Percentiles rank a stretch among this genome's conserved stretches.
Conservation (phyloP, 2,797 vertebrate species). For the Gymnopithys bicolor region DNA sequence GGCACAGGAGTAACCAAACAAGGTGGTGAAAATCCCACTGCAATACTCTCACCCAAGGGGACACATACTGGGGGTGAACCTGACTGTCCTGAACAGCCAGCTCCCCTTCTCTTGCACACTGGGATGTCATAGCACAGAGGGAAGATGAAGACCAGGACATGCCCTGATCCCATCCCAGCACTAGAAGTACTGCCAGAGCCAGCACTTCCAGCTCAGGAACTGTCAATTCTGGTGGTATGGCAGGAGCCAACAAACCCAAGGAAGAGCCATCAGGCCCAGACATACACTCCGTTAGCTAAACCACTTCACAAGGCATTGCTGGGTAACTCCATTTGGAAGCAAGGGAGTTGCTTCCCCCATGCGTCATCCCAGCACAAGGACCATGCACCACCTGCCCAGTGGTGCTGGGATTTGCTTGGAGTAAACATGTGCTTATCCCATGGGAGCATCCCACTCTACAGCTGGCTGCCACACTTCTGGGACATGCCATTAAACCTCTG, state of each 20-base stretch:
- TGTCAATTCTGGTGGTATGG: neutral
- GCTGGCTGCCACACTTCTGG: rapidly evolving
- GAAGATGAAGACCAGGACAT: neutral
- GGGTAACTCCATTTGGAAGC: neutral
- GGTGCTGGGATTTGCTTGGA: rapidly evolving
- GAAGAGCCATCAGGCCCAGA: neutral
- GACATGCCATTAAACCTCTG: neutral
- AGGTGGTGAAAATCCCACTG: neutral
- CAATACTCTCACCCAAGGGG: neutral
- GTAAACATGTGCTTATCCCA: rapidly evolving
- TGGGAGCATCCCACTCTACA: neutral
- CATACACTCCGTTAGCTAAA: neutral
- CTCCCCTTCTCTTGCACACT: neutral
- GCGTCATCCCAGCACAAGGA: neutral
- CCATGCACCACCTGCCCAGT: rapidly evolving
- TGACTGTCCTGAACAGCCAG: neutral
- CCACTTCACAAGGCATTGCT: rapidly evolving
- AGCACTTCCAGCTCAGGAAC: neutral
- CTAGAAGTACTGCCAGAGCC: neutral
- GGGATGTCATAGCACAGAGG: rapidly evolving
- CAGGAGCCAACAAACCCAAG: neutral
- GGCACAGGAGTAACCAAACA: neutral
- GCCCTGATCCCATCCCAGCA: neutral
- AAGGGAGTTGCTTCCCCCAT: neutral
- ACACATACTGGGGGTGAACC: neutral